Percentiles rank a stretch among this genome's conserved stretches.
Evolutionary conservation across 2,888 invertebrate genomes (phyloP).

Genomic region (Heteropelma amictum): DNA sequence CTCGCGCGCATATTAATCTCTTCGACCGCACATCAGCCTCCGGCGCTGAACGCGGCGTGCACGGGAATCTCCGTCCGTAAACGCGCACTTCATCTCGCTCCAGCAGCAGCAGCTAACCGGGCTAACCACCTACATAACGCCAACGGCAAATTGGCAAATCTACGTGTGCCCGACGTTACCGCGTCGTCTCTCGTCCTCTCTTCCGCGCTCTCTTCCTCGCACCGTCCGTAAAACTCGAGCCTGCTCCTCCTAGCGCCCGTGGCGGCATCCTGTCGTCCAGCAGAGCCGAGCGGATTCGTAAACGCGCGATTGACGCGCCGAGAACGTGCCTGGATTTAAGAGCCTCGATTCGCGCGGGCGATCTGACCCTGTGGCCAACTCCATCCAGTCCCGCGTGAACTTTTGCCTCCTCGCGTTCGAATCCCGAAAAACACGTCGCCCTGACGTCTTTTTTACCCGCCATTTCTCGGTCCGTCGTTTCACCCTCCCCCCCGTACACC

Average conservation of each 20-base stretch:
- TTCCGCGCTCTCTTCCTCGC: constrained; percentile 6
- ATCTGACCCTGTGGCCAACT: neutral
- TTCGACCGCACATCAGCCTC: constrained; percentile 75
- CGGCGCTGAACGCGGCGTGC: constrained; percentile 57
- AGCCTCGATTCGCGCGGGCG: constrained; percentile 32
- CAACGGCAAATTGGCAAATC: constrained; percentile 74
- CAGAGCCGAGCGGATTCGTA: constrained; percentile 47
- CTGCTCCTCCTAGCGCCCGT: constrained; percentile 23
- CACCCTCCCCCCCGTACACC: too few species aligned
- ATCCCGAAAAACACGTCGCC: too few species aligned
- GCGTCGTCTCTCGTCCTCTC: constrained; percentile 33
- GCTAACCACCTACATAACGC: constrained; percentile 70
- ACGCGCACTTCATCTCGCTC: constrained; percentile 68
- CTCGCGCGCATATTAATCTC: constrained; percentile 76
- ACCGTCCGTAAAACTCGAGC: constrained; percentile 6
- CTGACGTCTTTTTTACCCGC: too few species aligned
- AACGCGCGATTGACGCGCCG: constrained; percentile 55
- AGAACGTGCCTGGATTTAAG: constrained; percentile 56
- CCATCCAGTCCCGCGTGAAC: neutral
- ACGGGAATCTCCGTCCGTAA: constrained; percentile 65
- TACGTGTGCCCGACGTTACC: constrained; percentile 57
- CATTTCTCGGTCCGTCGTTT: too few species aligned
- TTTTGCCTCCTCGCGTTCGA: too few species aligned
- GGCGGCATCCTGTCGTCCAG: constrained; percentile 36
- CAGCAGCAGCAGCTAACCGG: constrained; percentile 61